These are phyloP conservation scores for Cyanocitta stelleri DNA, from an alignment of 2,113 vertebrate species.

Conservation along the genomic window DNA sequence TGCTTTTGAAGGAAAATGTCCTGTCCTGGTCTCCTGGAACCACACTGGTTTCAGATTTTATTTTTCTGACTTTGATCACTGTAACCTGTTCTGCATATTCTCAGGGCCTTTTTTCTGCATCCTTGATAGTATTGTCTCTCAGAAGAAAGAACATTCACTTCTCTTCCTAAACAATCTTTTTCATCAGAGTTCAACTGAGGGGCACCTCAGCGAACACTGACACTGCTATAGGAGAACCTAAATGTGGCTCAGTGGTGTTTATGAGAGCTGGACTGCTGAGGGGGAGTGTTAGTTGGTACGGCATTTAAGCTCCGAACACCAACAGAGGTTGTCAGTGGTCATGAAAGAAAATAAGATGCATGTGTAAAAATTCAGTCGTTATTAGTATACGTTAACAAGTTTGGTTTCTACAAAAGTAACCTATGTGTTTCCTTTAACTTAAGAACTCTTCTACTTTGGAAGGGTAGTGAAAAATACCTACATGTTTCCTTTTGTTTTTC, in stretches of 20 bases:
- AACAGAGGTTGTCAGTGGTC: background rate
- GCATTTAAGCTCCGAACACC: background rate
- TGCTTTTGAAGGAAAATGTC: background rate
- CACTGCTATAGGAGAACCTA: background rate
- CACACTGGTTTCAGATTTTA: background rate
- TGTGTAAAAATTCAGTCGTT: background rate
- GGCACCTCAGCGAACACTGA: background rate
- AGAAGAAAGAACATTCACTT: background rate
- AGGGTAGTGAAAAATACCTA: background rate
- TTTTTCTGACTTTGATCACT: background rate
- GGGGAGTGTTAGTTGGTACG: background rate
- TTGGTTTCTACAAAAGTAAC: background rate
- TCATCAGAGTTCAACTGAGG: background rate
- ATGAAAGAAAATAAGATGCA: background rate
- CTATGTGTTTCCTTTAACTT: background rate
- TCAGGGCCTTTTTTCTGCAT: background rate
- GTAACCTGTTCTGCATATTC: background rate
- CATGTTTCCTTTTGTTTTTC: background rate
- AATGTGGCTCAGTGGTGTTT: background rate
- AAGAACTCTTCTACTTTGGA: background rate
- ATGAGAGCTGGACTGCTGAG: background rate
- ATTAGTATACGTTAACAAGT: background rate
- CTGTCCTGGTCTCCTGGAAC: background rate
- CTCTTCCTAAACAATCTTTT: background rate
- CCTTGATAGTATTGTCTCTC: background rate